These are phyloP conservation scores for Lithophane semibrunnea DNA, from an alignment of 2,888 invertebrate genomes.

Conservation along the genomic window DNA sequence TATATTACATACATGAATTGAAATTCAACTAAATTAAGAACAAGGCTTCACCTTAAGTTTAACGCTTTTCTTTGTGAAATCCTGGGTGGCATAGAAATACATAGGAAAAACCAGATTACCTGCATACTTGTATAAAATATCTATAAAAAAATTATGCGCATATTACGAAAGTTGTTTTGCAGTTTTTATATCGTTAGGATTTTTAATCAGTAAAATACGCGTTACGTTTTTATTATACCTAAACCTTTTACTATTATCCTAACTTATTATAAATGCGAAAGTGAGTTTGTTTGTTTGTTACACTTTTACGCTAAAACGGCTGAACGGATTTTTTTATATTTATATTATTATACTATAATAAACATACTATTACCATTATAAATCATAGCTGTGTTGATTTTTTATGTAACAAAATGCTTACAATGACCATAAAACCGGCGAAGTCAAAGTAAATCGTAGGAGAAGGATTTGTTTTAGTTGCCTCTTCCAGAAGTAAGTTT, in stretches of 20 bases:
- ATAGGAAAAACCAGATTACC: neutral
- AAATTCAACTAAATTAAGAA: neutral
- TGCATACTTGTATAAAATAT: neutral
- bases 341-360: too few relatives aligned
- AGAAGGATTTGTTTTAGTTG: neutral
- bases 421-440: neutral
- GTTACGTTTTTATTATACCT: neutral
- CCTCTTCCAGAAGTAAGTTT: neutral
- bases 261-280: too few relatives aligned
- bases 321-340: too few relatives aligned
- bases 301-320: too few relatives aligned
- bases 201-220: neutral
- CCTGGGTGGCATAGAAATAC: too few relatives aligned
- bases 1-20: neutral
- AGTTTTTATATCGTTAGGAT: neutral
- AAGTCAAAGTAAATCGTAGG: neutral
- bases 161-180: neutral
- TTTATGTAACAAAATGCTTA: neutral
- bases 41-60: too few relatives aligned
- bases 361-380: too few relatives aligned
- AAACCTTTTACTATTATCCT: too few relatives aligned
- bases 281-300: too few relatives aligned
- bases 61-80: neutral
- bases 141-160: neutral
- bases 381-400: neutral